Evolutionary conservation across 2,888 invertebrate species (phyloP).

Genomic region (Idaea biselata): DNA sequence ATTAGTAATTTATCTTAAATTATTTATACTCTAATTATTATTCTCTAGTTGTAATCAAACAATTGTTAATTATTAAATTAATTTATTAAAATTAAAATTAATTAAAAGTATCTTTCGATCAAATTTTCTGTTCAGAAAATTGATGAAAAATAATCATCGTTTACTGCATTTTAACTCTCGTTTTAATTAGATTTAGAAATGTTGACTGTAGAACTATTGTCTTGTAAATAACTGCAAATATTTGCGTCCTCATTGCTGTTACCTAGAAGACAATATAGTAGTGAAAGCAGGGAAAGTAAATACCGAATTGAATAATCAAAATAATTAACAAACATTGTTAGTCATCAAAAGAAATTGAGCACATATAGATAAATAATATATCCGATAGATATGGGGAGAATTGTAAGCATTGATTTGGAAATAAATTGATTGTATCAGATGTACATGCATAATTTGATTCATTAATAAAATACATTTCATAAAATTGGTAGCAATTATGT

Average conservation of each 20-base stretch:
- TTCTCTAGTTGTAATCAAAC: conserved; percentile 5
- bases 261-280: conserved; percentile 47
- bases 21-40: neutral
- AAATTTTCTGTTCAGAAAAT: conserved; percentile 53
- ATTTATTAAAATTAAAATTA: conserved; percentile 15
- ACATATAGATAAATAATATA: neutral
- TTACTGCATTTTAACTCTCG: conserved; percentile 62
- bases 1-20: too few relatives aligned
- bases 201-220: conserved; percentile 12
- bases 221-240: conserved; percentile 26
- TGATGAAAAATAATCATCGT: conserved; percentile 36
- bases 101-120: conserved; percentile 36
- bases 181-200: conserved; percentile 12
- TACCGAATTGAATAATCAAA: conserved; percentile 10
- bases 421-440: neutral
- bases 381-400: neutral
- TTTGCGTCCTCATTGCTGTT: conserved; percentile 62
- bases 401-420: neutral
- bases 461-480: neutral
- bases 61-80: conserved; percentile 21
- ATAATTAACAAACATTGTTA: neutral
- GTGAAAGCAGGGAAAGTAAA: conserved; percentile 28
- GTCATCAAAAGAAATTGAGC: neutral
- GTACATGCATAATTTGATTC: neutral
- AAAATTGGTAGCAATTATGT: neutral